These are phyloP conservation scores for Leptodactylus fuscus DNA, from an alignment of 2,113 vertebrate genomes.

Conservation along the genomic window DNA sequence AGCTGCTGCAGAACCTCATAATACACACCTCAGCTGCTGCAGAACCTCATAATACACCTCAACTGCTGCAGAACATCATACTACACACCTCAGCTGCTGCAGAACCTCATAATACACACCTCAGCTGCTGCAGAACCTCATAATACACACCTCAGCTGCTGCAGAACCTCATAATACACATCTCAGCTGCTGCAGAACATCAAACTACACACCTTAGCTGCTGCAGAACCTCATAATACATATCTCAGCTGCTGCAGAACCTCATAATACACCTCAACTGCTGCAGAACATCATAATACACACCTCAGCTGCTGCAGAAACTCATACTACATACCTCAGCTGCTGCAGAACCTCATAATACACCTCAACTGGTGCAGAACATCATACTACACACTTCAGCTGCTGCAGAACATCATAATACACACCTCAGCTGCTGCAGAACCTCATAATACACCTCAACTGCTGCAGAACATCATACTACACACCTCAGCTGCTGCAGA, in stretches of 20 bases:
- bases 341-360: too few relatives aligned
- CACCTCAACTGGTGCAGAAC: too few relatives aligned
- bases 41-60: neutral
- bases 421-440: constrained; percentile 11
- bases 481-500: too few relatives aligned
- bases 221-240: neutral
- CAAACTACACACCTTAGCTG: neutral
- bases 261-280: too few relatives aligned
- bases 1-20: too few relatives aligned
- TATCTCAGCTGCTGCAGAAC: too few relatives aligned
- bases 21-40: neutral
- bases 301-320: neutral
- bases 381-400: too few relatives aligned
- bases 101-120: neutral
- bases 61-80: neutral
- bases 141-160: too few relatives aligned
- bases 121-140: too few relatives aligned
- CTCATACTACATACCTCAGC: neutral
- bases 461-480: too few relatives aligned
- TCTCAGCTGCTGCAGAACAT: neutral
- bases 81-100: constrained; percentile 11
- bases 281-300: too few relatives aligned
- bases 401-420: neutral
- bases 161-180: too few relatives aligned
- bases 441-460: neutral